Evolutionary conservation across 2,113 vertebrate species (phyloP).

Genomic region (Tursiops truncatus): DNA sequence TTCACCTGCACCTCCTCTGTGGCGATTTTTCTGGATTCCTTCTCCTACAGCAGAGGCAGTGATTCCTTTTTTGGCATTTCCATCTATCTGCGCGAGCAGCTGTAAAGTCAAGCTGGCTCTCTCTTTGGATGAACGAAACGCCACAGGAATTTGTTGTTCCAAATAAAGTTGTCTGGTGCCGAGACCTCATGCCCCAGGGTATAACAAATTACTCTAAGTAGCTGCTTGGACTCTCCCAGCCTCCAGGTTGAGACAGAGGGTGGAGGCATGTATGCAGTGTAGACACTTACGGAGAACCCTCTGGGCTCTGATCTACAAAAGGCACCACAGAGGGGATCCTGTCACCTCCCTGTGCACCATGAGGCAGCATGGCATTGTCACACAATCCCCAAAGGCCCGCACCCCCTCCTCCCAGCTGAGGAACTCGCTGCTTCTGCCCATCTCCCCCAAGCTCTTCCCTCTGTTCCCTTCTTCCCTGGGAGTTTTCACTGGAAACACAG

Average conservation of each 20-base stretch:
- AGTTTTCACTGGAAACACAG: background rate
- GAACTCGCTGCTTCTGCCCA: background rate
- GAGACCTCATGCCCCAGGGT: background rate
- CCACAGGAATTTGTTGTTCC: background rate
- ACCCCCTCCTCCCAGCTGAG: background rate
- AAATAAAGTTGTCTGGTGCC: background rate
- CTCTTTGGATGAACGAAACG: background rate
- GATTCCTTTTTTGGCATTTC: background rate
- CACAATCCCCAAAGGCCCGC: background rate
- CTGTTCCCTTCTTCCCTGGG: background rate
- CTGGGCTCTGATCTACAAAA: background rate
- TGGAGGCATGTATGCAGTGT: accelerated
- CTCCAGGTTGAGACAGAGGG: background rate
- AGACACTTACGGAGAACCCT: background rate
- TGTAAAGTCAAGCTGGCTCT: background rate
- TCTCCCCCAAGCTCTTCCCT: background rate
- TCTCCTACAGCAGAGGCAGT: no score
- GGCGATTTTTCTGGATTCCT: background rate
- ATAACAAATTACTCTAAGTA: background rate
- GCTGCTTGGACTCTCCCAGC: background rate
- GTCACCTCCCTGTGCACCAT: background rate
- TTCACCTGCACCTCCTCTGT: background rate
- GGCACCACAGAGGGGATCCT: no score
- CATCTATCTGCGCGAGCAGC: background rate
- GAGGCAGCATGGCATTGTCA: background rate